Evolutionary conservation across 2,888 invertebrate genomes (phyloP).

Genomic region (Ditula angustiorana): DNA sequence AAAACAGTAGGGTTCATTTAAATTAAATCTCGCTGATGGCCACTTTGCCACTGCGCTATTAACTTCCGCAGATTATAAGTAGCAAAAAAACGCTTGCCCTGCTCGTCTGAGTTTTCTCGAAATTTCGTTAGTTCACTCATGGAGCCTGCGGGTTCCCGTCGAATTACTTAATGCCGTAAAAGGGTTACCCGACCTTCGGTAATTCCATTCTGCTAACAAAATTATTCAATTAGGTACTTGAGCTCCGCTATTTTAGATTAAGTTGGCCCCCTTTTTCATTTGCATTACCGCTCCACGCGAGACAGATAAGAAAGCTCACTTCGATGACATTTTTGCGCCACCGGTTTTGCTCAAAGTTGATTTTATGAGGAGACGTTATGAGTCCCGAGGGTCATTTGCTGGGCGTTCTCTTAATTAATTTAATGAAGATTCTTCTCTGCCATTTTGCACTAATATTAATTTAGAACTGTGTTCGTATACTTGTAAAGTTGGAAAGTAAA

Average conservation of each 20-base stretch:
- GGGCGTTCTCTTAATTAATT: constrained; percentile 14
- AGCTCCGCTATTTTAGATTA: constrained; percentile 65
- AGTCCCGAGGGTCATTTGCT: background rate
- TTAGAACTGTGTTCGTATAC: too few relatives aligned
- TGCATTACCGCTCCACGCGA: constrained; percentile 55
- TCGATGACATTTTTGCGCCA: constrained; percentile 28
- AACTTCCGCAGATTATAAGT: constrained; percentile 22
- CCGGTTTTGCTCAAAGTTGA: constrained; percentile 12
- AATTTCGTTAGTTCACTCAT: constrained; percentile 24
- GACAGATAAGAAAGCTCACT: constrained; percentile 33
- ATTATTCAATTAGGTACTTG: constrained; percentile 76
- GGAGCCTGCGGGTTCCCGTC: constrained; percentile 33
- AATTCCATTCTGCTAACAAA: constrained; percentile 67
- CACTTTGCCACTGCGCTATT: constrained; percentile 7
- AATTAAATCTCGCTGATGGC: constrained; percentile 20
- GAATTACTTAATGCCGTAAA: constrained; percentile 63
- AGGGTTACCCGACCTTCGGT: constrained; percentile 56
- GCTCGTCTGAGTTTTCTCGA: constrained; percentile 8
- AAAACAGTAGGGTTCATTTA: constrained; percentile 20
- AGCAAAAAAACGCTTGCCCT: constrained; percentile 33
- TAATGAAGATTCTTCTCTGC: background rate
- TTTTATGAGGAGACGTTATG: constrained; percentile 21
- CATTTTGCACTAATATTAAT: background rate
- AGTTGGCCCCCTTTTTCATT: constrained; percentile 64
- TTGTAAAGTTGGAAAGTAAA: too few relatives aligned